phyloP scores from a whole-genome alignment of 2,888 invertebrate genomes.

The Brenthis daphne region DNA sequence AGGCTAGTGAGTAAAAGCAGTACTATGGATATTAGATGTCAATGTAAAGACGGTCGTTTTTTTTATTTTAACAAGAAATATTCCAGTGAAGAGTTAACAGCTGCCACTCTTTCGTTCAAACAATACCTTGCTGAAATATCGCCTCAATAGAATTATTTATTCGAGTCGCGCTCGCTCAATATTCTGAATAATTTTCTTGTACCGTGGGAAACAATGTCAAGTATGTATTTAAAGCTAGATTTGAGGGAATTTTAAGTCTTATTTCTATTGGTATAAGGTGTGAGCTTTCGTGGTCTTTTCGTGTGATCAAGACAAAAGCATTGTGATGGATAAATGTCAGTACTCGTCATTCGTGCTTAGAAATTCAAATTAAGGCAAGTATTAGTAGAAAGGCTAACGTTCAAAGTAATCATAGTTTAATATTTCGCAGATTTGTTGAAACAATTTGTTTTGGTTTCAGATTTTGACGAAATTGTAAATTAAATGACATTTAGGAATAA shows the following conservation, averaged over 20 bases:
- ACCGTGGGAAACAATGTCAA: slow-evolving; percentile 18
- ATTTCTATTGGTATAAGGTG: not conserved
- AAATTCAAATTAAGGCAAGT: slow-evolving; percentile 44
- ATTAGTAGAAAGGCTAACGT: slow-evolving; percentile 13
- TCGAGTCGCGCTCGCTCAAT: slow-evolving; percentile 38
- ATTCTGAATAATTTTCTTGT: slow-evolving; percentile 46
- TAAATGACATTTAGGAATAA: too few species aligned
- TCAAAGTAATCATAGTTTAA: slow-evolving; percentile 17
- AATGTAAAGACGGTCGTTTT: too few species aligned
- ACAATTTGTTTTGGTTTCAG: slow-evolving; percentile 8
- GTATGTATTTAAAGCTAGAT: not conserved
- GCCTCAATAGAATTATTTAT: slow-evolving; percentile 35
- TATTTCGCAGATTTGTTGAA: slow-evolving; percentile 2
- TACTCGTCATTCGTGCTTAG: slow-evolving; percentile 39
- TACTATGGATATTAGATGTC: too few species aligned
- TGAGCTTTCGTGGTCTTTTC: not conserved
- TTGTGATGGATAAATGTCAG: slow-evolving; percentile 25
- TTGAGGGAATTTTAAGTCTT: slow-evolving; percentile 2
- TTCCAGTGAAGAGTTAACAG: slow-evolving; percentile 12
- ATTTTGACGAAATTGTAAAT: too few species aligned
- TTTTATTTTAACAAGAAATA: not conserved
- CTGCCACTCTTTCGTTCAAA: not conserved
- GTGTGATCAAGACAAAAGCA: not conserved
- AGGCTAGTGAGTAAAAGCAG: too few species aligned
- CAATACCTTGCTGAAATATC: slow-evolving; percentile 28